phyloP scores from a whole-genome alignment of 2,797 vertebrate species.

The Enteromius mattozi region DNA sequence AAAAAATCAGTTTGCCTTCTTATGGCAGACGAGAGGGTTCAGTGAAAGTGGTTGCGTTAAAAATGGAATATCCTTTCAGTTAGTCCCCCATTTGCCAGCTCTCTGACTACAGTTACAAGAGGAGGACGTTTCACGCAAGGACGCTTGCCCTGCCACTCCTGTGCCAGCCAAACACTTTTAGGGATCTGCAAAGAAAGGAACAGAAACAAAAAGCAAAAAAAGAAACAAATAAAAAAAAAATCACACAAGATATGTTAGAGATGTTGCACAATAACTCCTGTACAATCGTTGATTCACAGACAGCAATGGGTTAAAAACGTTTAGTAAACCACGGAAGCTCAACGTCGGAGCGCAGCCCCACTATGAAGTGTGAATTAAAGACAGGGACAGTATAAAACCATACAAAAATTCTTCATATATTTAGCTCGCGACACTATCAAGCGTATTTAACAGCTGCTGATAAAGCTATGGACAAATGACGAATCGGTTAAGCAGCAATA shows the following conservation, averaged over 20 bases:
- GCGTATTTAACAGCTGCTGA: conserved; percentile 55
- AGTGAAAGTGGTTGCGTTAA: conserved; percentile 51
- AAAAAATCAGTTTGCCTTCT: conserved; percentile 29
- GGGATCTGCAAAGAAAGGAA: conserved; percentile 85
- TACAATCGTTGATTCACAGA: conserved; percentile 29
- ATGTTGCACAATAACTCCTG: conserved; percentile 42
- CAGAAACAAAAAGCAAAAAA: conserved; percentile 67
- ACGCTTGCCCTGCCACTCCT: conserved; percentile 79
- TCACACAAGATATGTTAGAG: conserved; percentile 63
- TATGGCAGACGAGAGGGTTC: conserved; percentile 52
- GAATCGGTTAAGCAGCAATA: conserved; percentile 24
- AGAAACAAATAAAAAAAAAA: conserved; percentile 66
- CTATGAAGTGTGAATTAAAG: conserved; percentile 5
- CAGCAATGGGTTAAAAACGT: conserved; percentile 37
- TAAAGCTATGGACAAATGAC: conserved; percentile 37
- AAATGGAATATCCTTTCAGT: conserved; percentile 62
- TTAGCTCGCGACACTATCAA: conserved; percentile 28
- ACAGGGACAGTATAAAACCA: conserved; percentile 22
- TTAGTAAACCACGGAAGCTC: conserved; percentile 2
- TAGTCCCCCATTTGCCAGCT: conserved; percentile 57
- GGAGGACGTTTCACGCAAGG: conserved; percentile 65
- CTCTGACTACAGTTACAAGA: conserved; percentile 67
- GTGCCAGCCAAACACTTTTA: conserved; percentile 81
- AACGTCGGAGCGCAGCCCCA: not conserved
- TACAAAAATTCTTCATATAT: conserved; percentile 27